phyloP scores from a whole-genome alignment of 2,113 vertebrate genomes.

The Lepus europaeus region DNA sequence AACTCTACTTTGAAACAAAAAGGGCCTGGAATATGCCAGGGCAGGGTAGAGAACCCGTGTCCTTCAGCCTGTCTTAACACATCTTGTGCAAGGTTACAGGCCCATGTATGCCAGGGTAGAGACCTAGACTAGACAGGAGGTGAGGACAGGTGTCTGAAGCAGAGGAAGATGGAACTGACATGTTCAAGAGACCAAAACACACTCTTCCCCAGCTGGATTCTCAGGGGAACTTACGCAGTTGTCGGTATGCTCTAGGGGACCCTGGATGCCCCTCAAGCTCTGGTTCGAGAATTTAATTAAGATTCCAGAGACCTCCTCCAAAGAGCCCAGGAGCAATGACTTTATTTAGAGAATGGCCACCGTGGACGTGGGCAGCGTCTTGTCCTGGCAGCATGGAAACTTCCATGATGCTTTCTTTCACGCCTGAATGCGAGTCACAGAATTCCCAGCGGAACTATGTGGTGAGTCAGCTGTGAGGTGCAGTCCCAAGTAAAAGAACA shows the following conservation, averaged over 20 bases:
- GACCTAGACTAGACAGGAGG: background rate
- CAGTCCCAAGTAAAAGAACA: background rate
- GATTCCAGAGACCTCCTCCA: conserved; percentile 12
- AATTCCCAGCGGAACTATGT: background rate
- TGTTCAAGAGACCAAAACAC: background rate
- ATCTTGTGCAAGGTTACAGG: background rate
- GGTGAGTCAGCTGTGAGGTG: conserved; percentile 47
- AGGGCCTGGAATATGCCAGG: background rate
- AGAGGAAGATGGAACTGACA: background rate
- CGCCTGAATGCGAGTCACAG: background rate
- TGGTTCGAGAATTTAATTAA: conserved; percentile 42
- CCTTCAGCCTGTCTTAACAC: background rate
- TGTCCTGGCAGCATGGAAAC: background rate
- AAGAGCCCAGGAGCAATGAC: background rate
- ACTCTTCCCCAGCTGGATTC: background rate
- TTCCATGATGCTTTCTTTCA: background rate
- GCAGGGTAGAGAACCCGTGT: fast-evolving
- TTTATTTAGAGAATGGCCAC: conserved; percentile 2
- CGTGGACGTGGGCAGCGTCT: background rate
- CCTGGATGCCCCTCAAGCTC: background rate
- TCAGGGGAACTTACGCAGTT: background rate
- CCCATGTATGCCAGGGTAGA: background rate
- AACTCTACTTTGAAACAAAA: background rate
- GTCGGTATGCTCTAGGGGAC: background rate
- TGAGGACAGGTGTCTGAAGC: background rate